These are phyloP conservation scores for Ostrea edulis DNA, from an alignment of 1,140 invertebrate genomes.

Conservation along the genomic window DNA sequence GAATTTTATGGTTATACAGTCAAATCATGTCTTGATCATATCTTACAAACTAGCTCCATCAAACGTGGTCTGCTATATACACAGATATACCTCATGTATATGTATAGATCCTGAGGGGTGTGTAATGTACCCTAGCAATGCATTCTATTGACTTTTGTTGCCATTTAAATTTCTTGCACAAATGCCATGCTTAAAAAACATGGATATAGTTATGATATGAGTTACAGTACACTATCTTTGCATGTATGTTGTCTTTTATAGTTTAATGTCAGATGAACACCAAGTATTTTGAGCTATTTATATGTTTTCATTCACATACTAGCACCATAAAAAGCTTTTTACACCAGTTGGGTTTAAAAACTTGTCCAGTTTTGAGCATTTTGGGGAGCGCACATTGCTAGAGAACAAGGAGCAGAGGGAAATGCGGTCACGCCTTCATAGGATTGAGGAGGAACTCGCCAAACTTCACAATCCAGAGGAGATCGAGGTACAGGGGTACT, in stretches of 20 bases:
- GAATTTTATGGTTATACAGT: no score
- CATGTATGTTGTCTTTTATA: not conserved
- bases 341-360: constrained; percentile 61
- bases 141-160: no score
- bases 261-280: not conserved
- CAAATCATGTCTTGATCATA: no score
- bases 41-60: no score
- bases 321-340: constrained; percentile 60
- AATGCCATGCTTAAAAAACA: no score
- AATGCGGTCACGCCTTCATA: constrained; percentile 62
- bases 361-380: constrained; percentile 61
- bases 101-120: no score
- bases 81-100: no score
- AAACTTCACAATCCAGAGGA: constrained; percentile 62
- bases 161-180: no score
- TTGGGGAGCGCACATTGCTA: constrained; percentile 71
- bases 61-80: no score
- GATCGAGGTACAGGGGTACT: constrained; percentile 61
- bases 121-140: no score
- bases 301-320: constrained; percentile 39
- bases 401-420: constrained; percentile 74
- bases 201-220: no score
- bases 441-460: constrained; percentile 70
- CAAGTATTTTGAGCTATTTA: not conserved
- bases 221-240: not conserved